Evolutionary conservation across 2,888 invertebrate species (phyloP), one percentile per base, ranked within the genome.

Genomic region (Didymodactylos carnosus): DNA sequence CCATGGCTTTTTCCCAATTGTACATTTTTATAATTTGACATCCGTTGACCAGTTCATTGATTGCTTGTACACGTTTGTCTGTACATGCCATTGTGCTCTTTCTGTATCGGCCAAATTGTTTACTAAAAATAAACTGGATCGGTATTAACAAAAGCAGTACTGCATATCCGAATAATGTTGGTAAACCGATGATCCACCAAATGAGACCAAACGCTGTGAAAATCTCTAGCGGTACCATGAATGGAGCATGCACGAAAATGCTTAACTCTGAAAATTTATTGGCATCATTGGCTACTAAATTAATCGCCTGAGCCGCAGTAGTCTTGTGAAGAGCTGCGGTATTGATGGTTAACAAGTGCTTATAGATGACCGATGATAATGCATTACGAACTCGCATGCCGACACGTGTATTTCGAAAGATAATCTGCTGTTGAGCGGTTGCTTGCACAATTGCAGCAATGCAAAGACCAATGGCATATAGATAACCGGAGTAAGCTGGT

Each of bases 21-120:
- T 94, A 94, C 92, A 94, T 94, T 86, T 94, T 94, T 77, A 94
- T 91, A 4, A 94, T 91, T 85, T 92, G 89, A 84, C 97, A 92
- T 71, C 93, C 94, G 75, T 88, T 88, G 76, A 95, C 89, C 78
- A 95, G 89, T 86, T 97, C 95, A 81, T 91, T 92, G 92, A 95
- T 94, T 71, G 94, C 86, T 73, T 91, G 88, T 53, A 95, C 91
- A 76, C 95, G 87, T 78, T 90, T 89, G 83, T 95, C 95, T 0
- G 14, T 13, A 43, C 43, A 43, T 43, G 43, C 43, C 43, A 43
- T 43, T 43, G 43, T 43, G 6, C 6, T 10, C 43, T 6, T 43
- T 43, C 43, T 14, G 14, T 43, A 43, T 43, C 10, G 43, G 10
- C 43, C 19, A 19, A 43, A 43, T 43, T 10, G 4, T 43, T 19